Conservation (phyloP, 2,797 vertebrate species). For the Delichon dasypus region DNA sequence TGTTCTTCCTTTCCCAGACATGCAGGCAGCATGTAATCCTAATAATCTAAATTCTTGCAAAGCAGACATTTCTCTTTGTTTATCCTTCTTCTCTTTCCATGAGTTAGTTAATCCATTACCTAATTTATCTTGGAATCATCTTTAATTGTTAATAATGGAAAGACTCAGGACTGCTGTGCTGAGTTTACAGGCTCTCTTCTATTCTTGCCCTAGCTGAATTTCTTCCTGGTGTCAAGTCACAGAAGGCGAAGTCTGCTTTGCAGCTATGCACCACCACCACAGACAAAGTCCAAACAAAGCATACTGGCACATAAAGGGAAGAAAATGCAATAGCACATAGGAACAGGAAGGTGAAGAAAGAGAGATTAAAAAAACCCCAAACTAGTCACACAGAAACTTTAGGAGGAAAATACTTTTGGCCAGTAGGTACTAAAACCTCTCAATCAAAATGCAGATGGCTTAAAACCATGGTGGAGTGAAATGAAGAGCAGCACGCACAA, state of each 20-base stretch:
- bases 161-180: background rate
- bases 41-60: conserved; percentile 3
- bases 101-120: conserved; percentile 16
- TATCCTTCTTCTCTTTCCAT: conserved; percentile 11
- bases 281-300: background rate
- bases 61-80: conserved; percentile 8
- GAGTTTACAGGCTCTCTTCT: conserved; percentile 27
- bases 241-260: conserved; percentile 11
- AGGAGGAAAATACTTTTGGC: background rate
- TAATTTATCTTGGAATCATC: conserved; percentile 44
- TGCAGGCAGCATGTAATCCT: background rate
- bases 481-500: background rate
- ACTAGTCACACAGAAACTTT: background rate
- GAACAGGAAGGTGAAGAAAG: background rate
- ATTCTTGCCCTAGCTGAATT: conserved; percentile 35
- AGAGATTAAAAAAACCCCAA: background rate
- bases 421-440: background rate
- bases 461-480: background rate
- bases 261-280: background rate
- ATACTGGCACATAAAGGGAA: background rate
- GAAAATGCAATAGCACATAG: background rate
- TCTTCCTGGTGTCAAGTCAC: conserved; percentile 54
- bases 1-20: conserved; percentile 7
- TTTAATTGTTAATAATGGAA: conserved; percentile 72
- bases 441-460: background rate